Evolutionary conservation across 1,140 invertebrate genomes (phyloP).

Genomic region (Drosophila eugracilis): DNA sequence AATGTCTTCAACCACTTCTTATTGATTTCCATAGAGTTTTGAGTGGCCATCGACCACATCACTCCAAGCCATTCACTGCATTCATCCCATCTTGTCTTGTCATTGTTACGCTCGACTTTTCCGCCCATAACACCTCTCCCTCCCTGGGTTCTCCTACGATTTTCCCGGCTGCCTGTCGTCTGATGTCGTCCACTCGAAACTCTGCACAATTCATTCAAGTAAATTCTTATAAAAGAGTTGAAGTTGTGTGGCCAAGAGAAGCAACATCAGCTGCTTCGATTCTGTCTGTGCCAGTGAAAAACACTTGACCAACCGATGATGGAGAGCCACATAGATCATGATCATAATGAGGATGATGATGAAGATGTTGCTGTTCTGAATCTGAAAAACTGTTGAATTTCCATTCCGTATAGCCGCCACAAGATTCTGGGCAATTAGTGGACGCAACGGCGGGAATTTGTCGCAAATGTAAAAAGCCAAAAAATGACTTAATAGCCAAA

Average conservation of each 20-base stretch:
- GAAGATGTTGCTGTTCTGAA: slow-evolving; percentile 22
- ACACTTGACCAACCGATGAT: slow-evolving; percentile 70
- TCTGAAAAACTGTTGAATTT: slow-evolving; percentile 43
- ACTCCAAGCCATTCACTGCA: slow-evolving; percentile 33
- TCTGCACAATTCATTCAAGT: slow-evolving; percentile 76
- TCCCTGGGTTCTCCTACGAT: background rate
- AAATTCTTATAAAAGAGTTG: slow-evolving; percentile 78
- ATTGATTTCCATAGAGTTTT: slow-evolving; percentile 51
- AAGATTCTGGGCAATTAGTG: slow-evolving; percentile 49
- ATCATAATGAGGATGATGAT: too few species aligned
- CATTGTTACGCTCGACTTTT: slow-evolving; percentile 62
- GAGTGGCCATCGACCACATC: slow-evolving; percentile 37
- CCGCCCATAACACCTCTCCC: background rate
- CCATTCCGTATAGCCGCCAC: slow-evolving; percentile 30
- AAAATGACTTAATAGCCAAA: slow-evolving; percentile 83
- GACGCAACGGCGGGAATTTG: slow-evolving; percentile 61
- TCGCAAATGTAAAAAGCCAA: slow-evolving; percentile 81
- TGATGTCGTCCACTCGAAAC: slow-evolving; percentile 43
- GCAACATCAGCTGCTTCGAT: slow-evolving; percentile 51
- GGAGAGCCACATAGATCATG: slow-evolving; percentile 41
- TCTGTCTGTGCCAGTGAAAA: slow-evolving; percentile 38
- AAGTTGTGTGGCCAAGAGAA: slow-evolving; percentile 55
- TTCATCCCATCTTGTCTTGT: slow-evolving; percentile 57
- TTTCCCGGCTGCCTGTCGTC: slow-evolving; percentile 3
- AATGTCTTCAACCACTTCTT: slow-evolving; percentile 44